Conservation (phyloP, 30 jellyfish, hydroid and myxozoan species). For the Clytia hemisphaerica region DNA sequence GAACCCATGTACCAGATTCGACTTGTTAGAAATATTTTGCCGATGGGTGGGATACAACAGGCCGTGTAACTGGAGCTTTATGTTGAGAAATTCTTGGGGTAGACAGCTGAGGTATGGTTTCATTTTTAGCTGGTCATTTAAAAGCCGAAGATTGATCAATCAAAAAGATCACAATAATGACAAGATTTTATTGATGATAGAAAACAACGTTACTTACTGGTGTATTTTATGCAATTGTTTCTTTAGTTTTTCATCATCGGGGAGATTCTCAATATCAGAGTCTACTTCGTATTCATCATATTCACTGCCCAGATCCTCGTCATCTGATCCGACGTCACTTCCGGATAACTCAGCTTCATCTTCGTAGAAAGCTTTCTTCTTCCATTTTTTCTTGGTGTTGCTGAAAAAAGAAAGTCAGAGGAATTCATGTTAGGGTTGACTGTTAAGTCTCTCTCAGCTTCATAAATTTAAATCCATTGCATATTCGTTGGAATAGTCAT, state of each 20-base stretch:
- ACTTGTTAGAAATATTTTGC: too few species aligned
- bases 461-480: too few species aligned
- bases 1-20: too few species aligned
- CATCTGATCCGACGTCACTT: slow-evolving; percentile 84
- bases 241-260: slow-evolving; percentile 47
- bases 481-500: too few species aligned
- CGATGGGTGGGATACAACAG: too few species aligned
- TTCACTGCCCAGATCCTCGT: slow-evolving; percentile 89
- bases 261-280: slow-evolving; percentile 54
- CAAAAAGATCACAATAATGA: background rate
- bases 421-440: too few species aligned
- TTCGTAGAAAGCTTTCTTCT: slow-evolving; percentile 62
- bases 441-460: too few species aligned
- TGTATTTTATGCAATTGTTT: slow-evolving; percentile 78
- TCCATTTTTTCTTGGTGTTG: slow-evolving; percentile 26
- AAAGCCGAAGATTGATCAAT: background rate
- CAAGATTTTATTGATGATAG: background rate
- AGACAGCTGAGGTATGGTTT: too few species aligned
- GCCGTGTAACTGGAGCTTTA: too few species aligned
- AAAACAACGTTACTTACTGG: slow-evolving; percentile 42
- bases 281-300: slow-evolving; percentile 83
- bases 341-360: slow-evolving; percentile 94
- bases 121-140: too few species aligned
- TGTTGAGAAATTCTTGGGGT: too few species aligned
- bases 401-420: background rate